Conservation (phyloP, 2,888 invertebrate genomes). For the Oscheius sp. region DNA sequence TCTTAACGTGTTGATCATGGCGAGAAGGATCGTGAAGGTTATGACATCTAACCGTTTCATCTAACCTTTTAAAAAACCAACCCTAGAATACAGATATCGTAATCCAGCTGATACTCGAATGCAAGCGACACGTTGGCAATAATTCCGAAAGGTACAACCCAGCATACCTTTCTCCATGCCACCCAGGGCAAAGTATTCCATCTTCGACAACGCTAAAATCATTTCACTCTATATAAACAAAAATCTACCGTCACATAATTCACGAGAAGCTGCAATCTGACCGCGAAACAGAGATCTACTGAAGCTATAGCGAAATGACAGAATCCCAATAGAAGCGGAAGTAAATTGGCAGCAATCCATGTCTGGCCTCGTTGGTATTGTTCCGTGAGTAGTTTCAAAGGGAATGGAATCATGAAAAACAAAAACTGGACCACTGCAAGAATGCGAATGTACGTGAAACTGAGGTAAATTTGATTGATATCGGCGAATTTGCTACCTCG, state of each 20-base stretch:
- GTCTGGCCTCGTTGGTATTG: constrained; percentile 58
- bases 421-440: constrained; percentile 55
- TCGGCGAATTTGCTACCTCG: constrained; percentile 36
- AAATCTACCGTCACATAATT: constrained; percentile 55
- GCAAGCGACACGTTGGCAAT: constrained; percentile 57
- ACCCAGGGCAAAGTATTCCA: constrained; percentile 60
- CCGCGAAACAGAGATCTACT: constrained; percentile 48
- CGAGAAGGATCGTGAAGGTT: too few species aligned
- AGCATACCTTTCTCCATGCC: constrained; percentile 60
- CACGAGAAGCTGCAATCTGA: constrained; percentile 47
- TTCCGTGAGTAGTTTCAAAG: constrained; percentile 56
- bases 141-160: constrained; percentile 57
- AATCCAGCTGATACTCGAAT: constrained; percentile 57
- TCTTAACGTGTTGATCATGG: constrained; percentile 25
- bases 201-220: constrained; percentile 54
- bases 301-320: constrained; percentile 57
- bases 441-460: constrained; percentile 59
- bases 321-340: constrained; percentile 50
- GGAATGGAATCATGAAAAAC: constrained; percentile 59
- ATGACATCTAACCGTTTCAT: too few species aligned
- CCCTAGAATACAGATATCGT: constrained; percentile 51
- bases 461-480: constrained; percentile 18
- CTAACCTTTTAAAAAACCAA: neutral
- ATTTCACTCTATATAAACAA: neutral
- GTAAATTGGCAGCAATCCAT: constrained; percentile 56